Evolutionary conservation across 2,113 vertebrate genomes (phyloP).

Genomic region (Guaruba guarouba): DNA sequence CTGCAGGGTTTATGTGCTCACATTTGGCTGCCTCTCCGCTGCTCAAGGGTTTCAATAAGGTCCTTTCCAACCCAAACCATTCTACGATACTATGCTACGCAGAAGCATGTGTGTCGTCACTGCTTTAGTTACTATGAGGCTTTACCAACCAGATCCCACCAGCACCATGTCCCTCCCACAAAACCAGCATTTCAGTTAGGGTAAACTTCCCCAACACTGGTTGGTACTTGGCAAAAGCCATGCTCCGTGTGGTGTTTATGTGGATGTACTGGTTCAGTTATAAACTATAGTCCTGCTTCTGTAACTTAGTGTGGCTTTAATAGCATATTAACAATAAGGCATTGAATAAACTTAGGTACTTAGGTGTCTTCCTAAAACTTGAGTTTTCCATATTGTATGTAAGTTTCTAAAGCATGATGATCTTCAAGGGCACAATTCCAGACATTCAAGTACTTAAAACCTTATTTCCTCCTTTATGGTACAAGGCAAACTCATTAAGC

Average conservation of each 20-base stretch:
- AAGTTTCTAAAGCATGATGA: background rate
- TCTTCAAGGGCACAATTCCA: background rate
- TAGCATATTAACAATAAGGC: background rate
- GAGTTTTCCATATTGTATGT: background rate
- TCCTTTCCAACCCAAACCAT: background rate
- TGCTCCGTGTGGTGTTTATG: background rate
- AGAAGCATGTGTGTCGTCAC: rapidly evolving
- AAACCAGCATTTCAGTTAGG: too few species aligned
- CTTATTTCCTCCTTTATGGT: background rate
- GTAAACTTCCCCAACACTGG: rapidly evolving
- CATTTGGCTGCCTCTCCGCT: background rate
- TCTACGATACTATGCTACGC: background rate
- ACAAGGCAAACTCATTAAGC: background rate
- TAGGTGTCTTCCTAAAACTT: background rate
- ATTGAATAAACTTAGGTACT: background rate
- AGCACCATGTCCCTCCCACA: background rate
- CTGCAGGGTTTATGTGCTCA: background rate
- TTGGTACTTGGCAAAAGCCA: background rate
- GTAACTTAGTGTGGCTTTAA: background rate
- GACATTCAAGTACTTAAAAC: background rate
- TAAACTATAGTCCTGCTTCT: background rate
- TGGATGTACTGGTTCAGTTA: background rate
- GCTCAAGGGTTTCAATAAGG: background rate
- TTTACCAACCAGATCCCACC: background rate
- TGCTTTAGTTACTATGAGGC: background rate